A percentile compares a stretch with the other conserved stretches of the same genome.
phyloP scores from a whole-genome alignment of 2,113 vertebrate genomes.

The Cephalophus harveyi region DNA sequence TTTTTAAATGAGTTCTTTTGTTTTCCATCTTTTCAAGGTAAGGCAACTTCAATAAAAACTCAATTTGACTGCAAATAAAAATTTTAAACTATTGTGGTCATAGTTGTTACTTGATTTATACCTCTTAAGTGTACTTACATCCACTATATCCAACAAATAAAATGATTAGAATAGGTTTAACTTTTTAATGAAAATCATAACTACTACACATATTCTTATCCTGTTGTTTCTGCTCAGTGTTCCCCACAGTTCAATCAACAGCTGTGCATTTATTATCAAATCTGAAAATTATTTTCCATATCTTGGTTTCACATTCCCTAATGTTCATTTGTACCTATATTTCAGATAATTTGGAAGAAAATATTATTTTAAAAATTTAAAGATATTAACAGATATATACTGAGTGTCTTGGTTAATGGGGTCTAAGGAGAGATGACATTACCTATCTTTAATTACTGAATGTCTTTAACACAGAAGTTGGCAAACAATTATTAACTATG shows the following conservation, averaged over 20 bases:
- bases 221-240: background rate
- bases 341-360: background rate
- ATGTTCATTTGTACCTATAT: background rate
- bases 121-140: background rate
- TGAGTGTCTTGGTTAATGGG: background rate
- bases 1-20: background rate
- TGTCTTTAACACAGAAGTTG: background rate
- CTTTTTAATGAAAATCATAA: background rate
- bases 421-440: background rate
- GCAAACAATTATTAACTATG: background rate
- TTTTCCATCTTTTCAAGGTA: background rate
- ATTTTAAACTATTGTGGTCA: background rate
- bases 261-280: background rate
- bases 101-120: background rate
- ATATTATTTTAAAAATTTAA: background rate
- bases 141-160: slow-evolving; percentile 1
- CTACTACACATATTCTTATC: background rate
- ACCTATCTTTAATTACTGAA: background rate
- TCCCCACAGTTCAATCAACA: background rate
- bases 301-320: background rate
- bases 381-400: background rate
- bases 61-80: background rate
- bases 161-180: background rate
- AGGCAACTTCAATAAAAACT: background rate
- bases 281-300: background rate